Evolutionary conservation across 2,888 invertebrate species (phyloP).

Genomic region (Melinaea marsaeus): DNA sequence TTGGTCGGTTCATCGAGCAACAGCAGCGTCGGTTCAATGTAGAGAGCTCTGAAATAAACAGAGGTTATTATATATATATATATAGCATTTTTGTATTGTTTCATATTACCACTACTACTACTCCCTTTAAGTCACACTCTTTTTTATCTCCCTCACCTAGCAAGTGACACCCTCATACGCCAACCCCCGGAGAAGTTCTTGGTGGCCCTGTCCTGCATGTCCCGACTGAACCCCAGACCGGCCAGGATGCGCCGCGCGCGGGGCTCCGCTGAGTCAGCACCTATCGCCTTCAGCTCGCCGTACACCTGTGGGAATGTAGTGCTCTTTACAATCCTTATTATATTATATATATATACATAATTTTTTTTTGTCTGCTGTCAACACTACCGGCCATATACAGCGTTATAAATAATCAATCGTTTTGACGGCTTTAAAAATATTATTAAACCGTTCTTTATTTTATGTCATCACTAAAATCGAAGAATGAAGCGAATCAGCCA

Average conservation of each 20-base stretch:
- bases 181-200: slow-evolving; percentile 96
- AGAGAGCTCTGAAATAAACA: slow-evolving; percentile 85
- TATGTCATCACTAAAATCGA: too few species aligned
- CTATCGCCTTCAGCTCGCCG: slow-evolving; percentile 95
- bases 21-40: slow-evolving; percentile 97
- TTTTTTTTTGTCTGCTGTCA: too few species aligned
- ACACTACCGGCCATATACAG: too few species aligned
- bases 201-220: slow-evolving; percentile 93
- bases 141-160: slow-evolving; percentile 63
- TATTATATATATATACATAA: too few species aligned
- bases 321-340: neutral
- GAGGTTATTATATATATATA: too few species aligned
- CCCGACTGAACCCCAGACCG: slow-evolving; percentile 95
- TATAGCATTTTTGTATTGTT: too few species aligned
- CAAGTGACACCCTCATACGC: slow-evolving; percentile 99
- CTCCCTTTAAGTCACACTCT: too few species aligned
- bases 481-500: too few species aligned
- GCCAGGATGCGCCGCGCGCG: slow-evolving; percentile 96
- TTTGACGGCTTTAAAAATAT: too few species aligned
- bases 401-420: too few species aligned
- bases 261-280: slow-evolving; percentile 98
- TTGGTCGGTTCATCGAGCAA: slow-evolving; percentile 99
- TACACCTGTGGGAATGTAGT: slow-evolving; percentile 82
- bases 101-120: too few species aligned
- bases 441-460: too few species aligned